Percentiles rank a stretch among this genome's conserved stretches.
Conservation (phyloP, 2,797 vertebrate species). For the Argentina silus region DNA sequence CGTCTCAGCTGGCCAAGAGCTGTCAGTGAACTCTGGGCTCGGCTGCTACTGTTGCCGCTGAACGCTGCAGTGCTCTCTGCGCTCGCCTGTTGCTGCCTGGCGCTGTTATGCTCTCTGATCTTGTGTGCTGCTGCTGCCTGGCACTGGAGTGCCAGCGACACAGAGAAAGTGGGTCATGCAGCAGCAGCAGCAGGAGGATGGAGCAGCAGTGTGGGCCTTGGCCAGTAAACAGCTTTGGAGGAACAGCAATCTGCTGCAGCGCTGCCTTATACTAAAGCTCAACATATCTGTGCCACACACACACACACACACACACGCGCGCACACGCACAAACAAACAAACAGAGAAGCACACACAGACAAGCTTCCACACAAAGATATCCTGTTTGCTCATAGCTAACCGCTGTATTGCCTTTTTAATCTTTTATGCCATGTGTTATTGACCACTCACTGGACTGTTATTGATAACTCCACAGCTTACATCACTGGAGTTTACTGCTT, state of each 20-base stretch:
- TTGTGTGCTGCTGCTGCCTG: slow-evolving; percentile 46
- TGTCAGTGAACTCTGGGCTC: slow-evolving; percentile 38
- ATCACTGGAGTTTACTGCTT: not conserved
- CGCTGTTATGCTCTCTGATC: slow-evolving; percentile 46
- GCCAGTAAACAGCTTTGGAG: slow-evolving; percentile 66
- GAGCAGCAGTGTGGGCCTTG: slow-evolving; percentile 63
- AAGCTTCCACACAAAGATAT: not conserved
- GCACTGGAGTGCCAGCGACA: slow-evolving; percentile 41
- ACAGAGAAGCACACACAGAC: not conserved
- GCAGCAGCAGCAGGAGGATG: slow-evolving; percentile 59
- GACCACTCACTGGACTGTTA: not conserved
- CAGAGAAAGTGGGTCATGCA: slow-evolving; percentile 77
- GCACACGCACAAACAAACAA: not conserved
- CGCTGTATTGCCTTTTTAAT: not conserved
- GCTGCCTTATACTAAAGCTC: slow-evolving; percentile 42
- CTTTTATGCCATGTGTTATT: not conserved
- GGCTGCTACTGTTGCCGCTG: slow-evolving; percentile 37
- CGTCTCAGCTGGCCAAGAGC: slow-evolving; percentile 28
- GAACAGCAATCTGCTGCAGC: slow-evolving; percentile 54
- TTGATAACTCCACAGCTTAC: not conserved
- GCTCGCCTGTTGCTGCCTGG: slow-evolving; percentile 47
- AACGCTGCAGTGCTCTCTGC: slow-evolving; percentile 32
- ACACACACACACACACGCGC: not conserved
- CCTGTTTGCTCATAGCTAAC: not conserved
- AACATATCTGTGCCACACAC: slow-evolving; percentile 3